Conservation (phyloP, 1,140 invertebrate genomes). For the Agrilus planipennis region DNA sequence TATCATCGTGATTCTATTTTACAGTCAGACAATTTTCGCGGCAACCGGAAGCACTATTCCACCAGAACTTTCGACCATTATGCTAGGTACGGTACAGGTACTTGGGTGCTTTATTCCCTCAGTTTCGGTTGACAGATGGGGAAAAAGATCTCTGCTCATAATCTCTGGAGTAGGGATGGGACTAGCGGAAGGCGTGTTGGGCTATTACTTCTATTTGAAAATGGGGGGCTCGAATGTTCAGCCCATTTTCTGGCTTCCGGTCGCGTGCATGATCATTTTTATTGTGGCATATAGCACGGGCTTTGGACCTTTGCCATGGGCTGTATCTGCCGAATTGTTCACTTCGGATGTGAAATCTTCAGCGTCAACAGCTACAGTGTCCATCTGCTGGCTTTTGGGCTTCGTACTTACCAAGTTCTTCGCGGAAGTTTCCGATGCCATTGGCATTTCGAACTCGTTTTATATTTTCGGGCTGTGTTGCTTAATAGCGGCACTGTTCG, state of each 20-base stretch:
- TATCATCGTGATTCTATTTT: conserved; percentile 77
- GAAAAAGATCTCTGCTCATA: conserved; percentile 55
- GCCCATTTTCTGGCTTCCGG: conserved; percentile 12
- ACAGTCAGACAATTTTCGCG: conserved; percentile 58
- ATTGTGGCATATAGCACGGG: conserved; percentile 31
- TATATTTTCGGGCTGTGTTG: conserved; percentile 64
- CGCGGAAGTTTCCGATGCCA: conserved; percentile 37
- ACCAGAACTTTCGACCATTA: conserved; percentile 53
- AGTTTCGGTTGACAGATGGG: conserved; percentile 57
- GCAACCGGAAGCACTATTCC: conserved; percentile 46
- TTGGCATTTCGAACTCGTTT: conserved; percentile 59
- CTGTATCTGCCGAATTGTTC: conserved; percentile 69
- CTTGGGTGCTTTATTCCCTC: conserved; percentile 51
- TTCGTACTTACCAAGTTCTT: conserved; percentile 70
- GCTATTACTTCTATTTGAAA: conserved; percentile 12
- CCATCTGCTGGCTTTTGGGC: conserved; percentile 59
- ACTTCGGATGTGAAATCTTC: conserved; percentile 57
- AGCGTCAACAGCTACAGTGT: conserved; percentile 58
- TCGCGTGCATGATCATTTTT: conserved; percentile 8
- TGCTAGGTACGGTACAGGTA: conserved; percentile 59
- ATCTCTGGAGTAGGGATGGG: conserved; percentile 50
- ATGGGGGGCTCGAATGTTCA: conserved; percentile 5
- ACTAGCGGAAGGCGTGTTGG: conserved; percentile 13
- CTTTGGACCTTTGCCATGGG: conserved; percentile 69
- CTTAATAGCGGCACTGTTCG: conserved; percentile 44